Evolutionary conservation across 2,888 invertebrate genomes (phyloP), one percentile per base, ranked within the genome.

Genomic region (Hirudinaria manillensis): DNA sequence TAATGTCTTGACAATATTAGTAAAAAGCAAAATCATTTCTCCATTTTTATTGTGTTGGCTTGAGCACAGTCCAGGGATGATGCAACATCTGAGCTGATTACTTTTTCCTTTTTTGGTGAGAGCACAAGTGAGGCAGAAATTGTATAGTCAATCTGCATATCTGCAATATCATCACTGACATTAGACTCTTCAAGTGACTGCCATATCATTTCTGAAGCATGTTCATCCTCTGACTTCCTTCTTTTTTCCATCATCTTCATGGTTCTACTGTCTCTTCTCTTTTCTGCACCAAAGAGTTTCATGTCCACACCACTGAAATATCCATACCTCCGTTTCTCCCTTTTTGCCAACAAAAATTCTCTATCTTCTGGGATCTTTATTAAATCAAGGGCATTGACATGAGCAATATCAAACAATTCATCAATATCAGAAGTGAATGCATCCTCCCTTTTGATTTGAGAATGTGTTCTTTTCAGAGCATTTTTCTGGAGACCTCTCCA

Each of bases 11-110:
- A n/a, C n/a, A n/a, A n/a, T n/a, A n/a, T n/a, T n/a, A n/a, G n/a
- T n/a, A n/a, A n/a, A n/a, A n/a, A n/a, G n/a, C n/a, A n/a, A n/a
- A n/a, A n/a, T n/a, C n/a, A n/a, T n/a, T n/a, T n/a, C n/a, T n/a
- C n/a, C n/a, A n/a, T n/a, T n/a, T n/a, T n/a, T n/a, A n/a, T n/a
- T n/a, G n/a, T n/a, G 96, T 0, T 89, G 92, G 0, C 85, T 90
- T 0, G 88, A 91, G 0, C 97, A 92, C 84, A 97, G 97, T 84
- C 96, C 96, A 0, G 90, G 21, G 53, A 53, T 53, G 53, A 53
- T 21, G 53, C 53, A 53, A 53, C 53, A 53, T 53, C 53, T 16
- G 53, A 21, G 53, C 13, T 53, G 53, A 53, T 21, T 16, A 16
- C 13, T 53, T 53, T 13, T 16, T 21, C 21, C 13, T 21, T 53